Evolutionary conservation across 2,888 invertebrate genomes (phyloP), one percentile per base, ranked within the genome.

Genomic region (Chesias legatella): DNA sequence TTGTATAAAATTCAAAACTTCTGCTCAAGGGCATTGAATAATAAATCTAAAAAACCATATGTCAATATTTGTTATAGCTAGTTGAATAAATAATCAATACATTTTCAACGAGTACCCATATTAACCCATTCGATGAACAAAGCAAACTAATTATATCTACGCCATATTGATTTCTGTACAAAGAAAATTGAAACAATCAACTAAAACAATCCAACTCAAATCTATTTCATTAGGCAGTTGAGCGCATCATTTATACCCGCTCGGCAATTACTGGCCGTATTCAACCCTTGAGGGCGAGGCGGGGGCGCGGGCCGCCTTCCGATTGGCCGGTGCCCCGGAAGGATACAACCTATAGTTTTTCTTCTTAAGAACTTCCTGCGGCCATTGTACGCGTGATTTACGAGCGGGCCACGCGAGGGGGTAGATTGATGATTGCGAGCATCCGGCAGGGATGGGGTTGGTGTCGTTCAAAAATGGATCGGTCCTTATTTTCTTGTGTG

Each of bases 311-410:
- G 59, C 71, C 59, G 65, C 77, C 75, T 79, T 88, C 86, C 86
- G 86, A 88, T 88, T 88, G 86, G 86, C 79, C 78, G 77, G 65
- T 74, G 67, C 76, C 75, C 81, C 77, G 86, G 88, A 88, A 86
- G 88, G 88, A 88, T 85, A 84, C 86, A 85, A 86, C 86, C 88
- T 88, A 86, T 88, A 88, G 88, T 88, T 88, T 88, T 85, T 88
- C 86, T 88, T 85, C 86, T 85, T 85, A 86, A 86, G 88, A 83
- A 85, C 85, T 86, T 86, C 88, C 86, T 77, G 56, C 77, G 80
- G 73, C 76, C 79, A 86, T 86, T 88, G 86, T 88, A 72, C 73
- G 79, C 81, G 81, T 86, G 86, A 86, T 86, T 84, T 86, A 86
- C 78, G 76, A 71, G 41, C 64, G 67, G 54, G 62, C 64, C 63